Conservation (phyloP, 1,140 invertebrate genomes). For the Scaptodrosophila lebanonensis region DNA sequence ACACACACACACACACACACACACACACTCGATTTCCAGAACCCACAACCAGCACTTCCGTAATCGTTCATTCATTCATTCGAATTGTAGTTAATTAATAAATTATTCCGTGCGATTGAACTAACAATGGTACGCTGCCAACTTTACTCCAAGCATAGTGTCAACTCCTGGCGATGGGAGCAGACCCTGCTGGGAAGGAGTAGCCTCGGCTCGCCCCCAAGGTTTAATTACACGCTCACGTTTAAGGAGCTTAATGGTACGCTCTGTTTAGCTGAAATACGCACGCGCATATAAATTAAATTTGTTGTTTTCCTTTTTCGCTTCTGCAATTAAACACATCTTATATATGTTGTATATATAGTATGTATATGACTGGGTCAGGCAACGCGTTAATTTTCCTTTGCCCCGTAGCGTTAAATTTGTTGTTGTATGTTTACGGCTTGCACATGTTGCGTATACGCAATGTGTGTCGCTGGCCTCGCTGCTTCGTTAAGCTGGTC, state of each 20-base stretch:
- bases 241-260: not conserved
- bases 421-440: constrained; percentile 51
- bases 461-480: constrained; percentile 44
- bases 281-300: constrained; percentile 20
- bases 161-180: not conserved
- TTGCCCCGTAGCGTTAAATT: not conserved
- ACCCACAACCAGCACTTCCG: not conserved
- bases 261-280: constrained; percentile 2
- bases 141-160: constrained; percentile 45
- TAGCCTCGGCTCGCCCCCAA: constrained; percentile 25
- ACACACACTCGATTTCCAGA: not conserved
- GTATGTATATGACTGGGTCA: constrained; percentile 10
- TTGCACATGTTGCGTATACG: constrained; percentile 65
- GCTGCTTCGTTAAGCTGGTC: constrained; percentile 1
- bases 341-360: no score
- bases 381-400: no score
- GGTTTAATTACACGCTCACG: constrained; percentile 20
- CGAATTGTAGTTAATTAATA: constrained; percentile 74
- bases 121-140: constrained; percentile 58
- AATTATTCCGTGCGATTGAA: constrained; percentile 72
- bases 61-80: constrained; percentile 74
- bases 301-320: not conserved
- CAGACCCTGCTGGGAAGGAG: constrained; percentile 25
- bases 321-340: constrained; percentile 66
- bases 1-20: constrained; percentile 5